Base-by-base conservation (phyloP, 1,140 invertebrate species). In the Drosophila leontia region DNA sequence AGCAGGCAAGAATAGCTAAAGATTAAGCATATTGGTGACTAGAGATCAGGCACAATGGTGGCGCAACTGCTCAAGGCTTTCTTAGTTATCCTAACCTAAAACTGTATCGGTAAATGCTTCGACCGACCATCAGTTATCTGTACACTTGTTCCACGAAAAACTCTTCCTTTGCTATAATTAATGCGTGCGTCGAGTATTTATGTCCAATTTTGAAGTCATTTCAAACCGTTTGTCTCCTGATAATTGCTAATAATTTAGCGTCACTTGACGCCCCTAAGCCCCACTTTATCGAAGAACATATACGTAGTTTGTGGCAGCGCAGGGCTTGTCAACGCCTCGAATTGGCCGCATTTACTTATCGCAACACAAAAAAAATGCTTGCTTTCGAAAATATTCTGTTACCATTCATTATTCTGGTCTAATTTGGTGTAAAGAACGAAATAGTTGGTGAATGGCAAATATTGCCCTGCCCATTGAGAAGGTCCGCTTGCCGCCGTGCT, bases 161-260 rank as follows among this genome's bases (percentile, higher is more conserved):
- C 58, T 79, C 64, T 83, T 82, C 64, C 48, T 39, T 59, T 39
- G 34, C 55, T 26, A 47, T 47, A 58, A 64, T 72, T 65, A 50
- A 60, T 65, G 69, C 61, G 48, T 78, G 50, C 37, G 65, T 42
- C 45, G 60, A 64, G 64, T 86, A 79, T 88, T 70, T 87, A 88
- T 87, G 69, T 69, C 81, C 84, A 90, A 87, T 88, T 88, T 84
- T 61, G 50, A 76, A 86, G 82, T 75, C 83, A 55, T 86, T 86
- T 68, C 65, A 51, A 82, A 87, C 83, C 82, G 82, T 86, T 86
- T 78, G 75, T 82, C 82, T 79, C 45, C 58, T 77, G 84, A 87
- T 87, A 87, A 87, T 87, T 87, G 84, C 80, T 84, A 84, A 87
- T 87, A 87, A 87, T 87, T 87, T 88, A 87, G 84, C 79, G 51